Conservation (phyloP, 2,113 vertebrate species). For the Corythaixoides concolor region DNA sequence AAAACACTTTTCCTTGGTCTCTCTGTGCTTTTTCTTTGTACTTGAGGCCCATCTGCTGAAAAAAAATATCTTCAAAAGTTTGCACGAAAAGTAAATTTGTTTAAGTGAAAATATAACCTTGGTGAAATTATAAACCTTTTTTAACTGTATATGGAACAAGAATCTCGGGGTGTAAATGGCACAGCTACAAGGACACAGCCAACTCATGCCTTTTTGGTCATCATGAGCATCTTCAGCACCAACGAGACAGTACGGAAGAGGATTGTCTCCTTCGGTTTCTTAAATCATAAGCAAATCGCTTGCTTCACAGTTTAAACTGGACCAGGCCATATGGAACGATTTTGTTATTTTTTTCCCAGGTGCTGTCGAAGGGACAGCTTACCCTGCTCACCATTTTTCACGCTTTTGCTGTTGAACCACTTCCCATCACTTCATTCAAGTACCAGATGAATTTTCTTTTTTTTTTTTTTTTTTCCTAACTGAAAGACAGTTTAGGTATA, state of each 20-base stretch:
- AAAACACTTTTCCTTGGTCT: neutral
- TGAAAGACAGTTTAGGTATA: neutral
- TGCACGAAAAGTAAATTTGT: neutral
- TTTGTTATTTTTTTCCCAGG: neutral
- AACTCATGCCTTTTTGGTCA: neutral
- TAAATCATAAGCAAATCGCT: neutral
- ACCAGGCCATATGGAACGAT: neutral
- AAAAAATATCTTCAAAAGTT: neutral
- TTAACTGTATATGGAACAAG: neutral
- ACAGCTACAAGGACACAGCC: neutral
- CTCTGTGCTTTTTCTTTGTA: neutral
- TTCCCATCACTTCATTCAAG: neutral
- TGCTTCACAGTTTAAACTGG: neutral
- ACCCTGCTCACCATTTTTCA: neutral
- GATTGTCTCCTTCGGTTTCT: neutral
- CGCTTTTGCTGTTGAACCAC: neutral
- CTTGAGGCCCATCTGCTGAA: neutral
- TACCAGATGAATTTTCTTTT: neutral
- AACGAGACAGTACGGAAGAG: neutral
- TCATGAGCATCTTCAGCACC: neutral
- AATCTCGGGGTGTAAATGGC: accelerated
- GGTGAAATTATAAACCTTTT: neutral
- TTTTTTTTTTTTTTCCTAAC: neutral
- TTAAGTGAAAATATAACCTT: neutral
- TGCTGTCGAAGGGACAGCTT: neutral